phyloP scores from a whole-genome alignment of 2,888 invertebrate genomes.

The Eupithecia pulchellata region DNA sequence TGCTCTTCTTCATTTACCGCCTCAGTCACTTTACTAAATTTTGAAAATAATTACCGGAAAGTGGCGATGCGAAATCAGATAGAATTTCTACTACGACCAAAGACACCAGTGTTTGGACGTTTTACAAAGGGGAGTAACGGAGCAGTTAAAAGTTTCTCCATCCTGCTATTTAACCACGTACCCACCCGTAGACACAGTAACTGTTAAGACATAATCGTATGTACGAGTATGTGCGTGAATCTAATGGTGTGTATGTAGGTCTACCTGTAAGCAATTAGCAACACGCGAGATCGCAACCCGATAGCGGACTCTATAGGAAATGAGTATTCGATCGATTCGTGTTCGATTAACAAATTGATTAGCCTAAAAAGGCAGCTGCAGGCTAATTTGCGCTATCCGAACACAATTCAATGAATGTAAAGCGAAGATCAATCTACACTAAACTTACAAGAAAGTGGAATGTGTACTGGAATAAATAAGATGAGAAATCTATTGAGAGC shows the following conservation, averaged over 20 bases:
- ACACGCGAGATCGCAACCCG: slow-evolving; percentile 41
- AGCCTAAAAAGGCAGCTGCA: slow-evolving; percentile 14
- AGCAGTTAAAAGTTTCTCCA: slow-evolving; percentile 37
- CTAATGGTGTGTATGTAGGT: slow-evolving; percentile 45
- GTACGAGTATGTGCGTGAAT: slow-evolving; percentile 44
- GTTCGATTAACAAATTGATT: slow-evolving; percentile 26
- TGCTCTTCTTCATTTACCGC: background rate
- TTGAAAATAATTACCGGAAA: background rate
- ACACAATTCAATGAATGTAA: background rate
- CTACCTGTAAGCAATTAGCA: slow-evolving; percentile 41
- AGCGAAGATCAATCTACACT: background rate
- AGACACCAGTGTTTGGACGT: background rate
- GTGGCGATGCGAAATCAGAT: background rate
- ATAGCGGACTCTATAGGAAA: slow-evolving; percentile 37
- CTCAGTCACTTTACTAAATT: background rate
- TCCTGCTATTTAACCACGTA: slow-evolving; percentile 41
- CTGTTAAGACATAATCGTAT: slow-evolving; percentile 41
- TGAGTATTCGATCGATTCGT: slow-evolving; percentile 28
- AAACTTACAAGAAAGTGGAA: background rate
- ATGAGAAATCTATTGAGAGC: background rate
- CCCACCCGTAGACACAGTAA: slow-evolving; percentile 41
- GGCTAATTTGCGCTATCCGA: background rate
- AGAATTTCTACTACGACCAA: background rate
- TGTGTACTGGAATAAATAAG: background rate
- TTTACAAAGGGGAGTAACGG: slow-evolving; percentile 12